These are phyloP conservation scores for Paratrypauchen microcephalus DNA, from an alignment of 2,797 vertebrate species.

Conservation along the genomic window DNA sequence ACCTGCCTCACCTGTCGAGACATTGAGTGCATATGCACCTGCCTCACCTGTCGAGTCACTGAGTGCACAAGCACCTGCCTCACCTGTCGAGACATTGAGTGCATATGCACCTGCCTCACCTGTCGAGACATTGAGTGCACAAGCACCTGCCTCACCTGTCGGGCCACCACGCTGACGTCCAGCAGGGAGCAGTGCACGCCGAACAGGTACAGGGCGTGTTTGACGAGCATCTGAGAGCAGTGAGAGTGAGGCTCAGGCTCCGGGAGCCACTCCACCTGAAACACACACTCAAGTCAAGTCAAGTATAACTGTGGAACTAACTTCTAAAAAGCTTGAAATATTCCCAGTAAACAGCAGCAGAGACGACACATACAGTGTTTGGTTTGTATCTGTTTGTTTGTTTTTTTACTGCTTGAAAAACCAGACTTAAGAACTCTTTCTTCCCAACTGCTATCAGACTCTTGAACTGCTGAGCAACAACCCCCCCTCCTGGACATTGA, in stretches of 20 bases:
- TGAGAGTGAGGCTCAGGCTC: constrained; percentile 78
- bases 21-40: too few relatives aligned
- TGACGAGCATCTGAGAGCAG: constrained; percentile 81
- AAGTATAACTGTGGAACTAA: too few relatives aligned
- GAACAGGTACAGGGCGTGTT: constrained; percentile 75
- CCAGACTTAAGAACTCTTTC: too few relatives aligned
- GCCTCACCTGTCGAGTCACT: constrained; percentile 75
- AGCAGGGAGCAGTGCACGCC: constrained; percentile 73
- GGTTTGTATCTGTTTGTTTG: too few relatives aligned
- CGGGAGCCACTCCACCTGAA: constrained; percentile 75
- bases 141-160: constrained; percentile 65
- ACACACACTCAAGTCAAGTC: too few relatives aligned
- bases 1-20: constrained; percentile 71
- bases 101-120: constrained; percentile 45
- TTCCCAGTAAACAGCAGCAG: too few relatives aligned
- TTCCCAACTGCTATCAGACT: too few relatives aligned
- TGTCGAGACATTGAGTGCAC: constrained; percentile 51
- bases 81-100: constrained; percentile 52
- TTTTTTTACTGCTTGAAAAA: too few relatives aligned
- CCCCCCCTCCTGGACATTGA: too few relatives aligned
- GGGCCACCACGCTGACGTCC: constrained; percentile 77
- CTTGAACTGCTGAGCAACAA: too few relatives aligned
- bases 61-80: neutral
- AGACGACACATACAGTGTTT: too few relatives aligned
- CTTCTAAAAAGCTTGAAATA: too few relatives aligned